Evolutionary conservation across 2,888 invertebrate genomes (phyloP), one percentile per base, ranked within the genome.

Genomic region (Xanthostigma xanthostigma): DNA sequence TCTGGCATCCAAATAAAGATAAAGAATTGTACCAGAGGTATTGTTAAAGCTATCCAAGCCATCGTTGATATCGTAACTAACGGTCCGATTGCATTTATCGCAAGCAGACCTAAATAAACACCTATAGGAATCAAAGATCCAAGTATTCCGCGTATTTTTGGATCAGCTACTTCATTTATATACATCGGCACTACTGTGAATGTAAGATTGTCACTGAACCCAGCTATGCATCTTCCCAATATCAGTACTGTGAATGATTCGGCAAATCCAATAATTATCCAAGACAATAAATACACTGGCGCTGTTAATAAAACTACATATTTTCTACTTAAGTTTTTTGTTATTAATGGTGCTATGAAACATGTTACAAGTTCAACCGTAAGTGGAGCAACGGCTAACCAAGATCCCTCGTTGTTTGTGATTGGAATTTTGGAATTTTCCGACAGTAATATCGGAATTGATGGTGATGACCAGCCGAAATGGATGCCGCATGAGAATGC

Each of bases 401-500:
- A 67, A 0, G 65, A 64, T 1, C 64, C 63, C 39, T 66, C 62
- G 52, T 60, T 58, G 9, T 64, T 63, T 2, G 60, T 62, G 45
- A 66, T 53, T 9, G 53, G 56, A 6, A 66, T 53, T 35, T 59
- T 62, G 11, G 65, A 65, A 4, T 61, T 55, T 6, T 58, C 46
- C 6, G 58, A 57, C 50, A 65, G 64, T 45, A 67, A 44, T 35
- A 56, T 57, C 14, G 65, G 66, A 12, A 67, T 53, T 3, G 58
- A 62, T 36, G 67, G 66, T 10, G 67, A 67, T 10, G 66, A 65
- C 67, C 67, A 67, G 17, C 64, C 65, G 45, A 67, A 63, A 50
- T 64, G 65, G 3, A 63, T 58, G 3, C 67, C 67, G 9, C 61
- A 50, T 3, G 51, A 45, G 41, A 54, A 49, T 41, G 50, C 46